Conservation (phyloP, 2,888 invertebrate species). For the Yponomeuta sedellus region DNA sequence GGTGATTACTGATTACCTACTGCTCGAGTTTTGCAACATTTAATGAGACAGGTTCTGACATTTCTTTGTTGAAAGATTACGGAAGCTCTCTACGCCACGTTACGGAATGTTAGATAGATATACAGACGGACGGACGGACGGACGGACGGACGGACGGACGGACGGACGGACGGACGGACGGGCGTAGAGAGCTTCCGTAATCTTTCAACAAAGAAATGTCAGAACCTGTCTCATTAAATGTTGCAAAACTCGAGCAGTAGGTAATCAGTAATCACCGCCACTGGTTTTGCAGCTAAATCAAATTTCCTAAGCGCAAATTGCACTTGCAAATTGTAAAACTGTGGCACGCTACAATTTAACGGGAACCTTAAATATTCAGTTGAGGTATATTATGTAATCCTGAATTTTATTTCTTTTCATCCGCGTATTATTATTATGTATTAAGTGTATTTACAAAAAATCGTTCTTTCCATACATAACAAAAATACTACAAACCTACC, state of each 20-base stretch:
- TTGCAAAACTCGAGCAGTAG: constrained; percentile 7
- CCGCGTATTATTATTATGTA: too few relatives aligned
- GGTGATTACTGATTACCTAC: background rate
- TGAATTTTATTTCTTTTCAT: too few relatives aligned
- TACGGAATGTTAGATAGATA: too few relatives aligned
- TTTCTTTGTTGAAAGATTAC: constrained; percentile 10
- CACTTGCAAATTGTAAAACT: background rate
- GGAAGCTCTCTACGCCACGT: background rate
- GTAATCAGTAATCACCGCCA: background rate
- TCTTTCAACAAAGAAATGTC: constrained; percentile 8
- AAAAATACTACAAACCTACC: too few relatives aligned
- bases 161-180: too few relatives aligned
- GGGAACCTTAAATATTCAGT: background rate
- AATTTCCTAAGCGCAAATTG: constrained; percentile 11
- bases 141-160: too few relatives aligned
- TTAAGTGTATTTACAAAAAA: too few relatives aligned
- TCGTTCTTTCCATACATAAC: too few relatives aligned
- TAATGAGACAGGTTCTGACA: constrained; percentile 6
- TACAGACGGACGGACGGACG: too few relatives aligned
- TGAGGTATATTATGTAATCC: background rate
- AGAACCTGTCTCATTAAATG: constrained; percentile 6
- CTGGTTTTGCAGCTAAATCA: constrained; percentile 8
- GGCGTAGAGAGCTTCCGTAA: constrained; percentile 7
- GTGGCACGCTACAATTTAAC: background rate
- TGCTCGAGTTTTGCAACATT: constrained; percentile 5